These are phyloP conservation scores for Rotaria magnacalcarata DNA, from an alignment of 2,888 invertebrate genomes.

Conservation along the genomic window DNA sequence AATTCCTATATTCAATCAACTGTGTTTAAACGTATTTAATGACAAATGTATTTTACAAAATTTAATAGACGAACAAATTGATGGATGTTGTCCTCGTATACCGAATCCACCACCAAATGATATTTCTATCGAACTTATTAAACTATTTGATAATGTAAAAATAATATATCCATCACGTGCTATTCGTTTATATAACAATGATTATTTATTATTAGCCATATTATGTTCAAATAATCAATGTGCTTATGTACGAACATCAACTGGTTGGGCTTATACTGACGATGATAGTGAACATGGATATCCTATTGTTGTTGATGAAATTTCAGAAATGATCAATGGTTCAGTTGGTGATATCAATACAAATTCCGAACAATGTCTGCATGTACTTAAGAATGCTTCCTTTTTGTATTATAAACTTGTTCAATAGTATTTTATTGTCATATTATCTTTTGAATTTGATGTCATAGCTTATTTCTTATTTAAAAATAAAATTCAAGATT, in stretches of 20 bases:
- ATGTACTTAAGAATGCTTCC: neutral
- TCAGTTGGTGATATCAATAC: neutral
- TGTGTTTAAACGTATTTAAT: neutral
- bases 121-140: neutral
- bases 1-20: neutral
- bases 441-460: neutral
- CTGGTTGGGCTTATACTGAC: neutral
- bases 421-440: neutral
- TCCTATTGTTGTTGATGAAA: neutral
- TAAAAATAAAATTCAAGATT: no score
- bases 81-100: neutral
- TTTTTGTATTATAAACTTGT: constrained; percentile 18
- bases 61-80: neutral
- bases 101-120: neutral
- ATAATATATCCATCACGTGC: neutral
- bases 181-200: neutral
- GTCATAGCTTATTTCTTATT: neutral
- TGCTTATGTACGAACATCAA: neutral
- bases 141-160: neutral
- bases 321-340: neutral
- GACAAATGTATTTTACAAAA: neutral
- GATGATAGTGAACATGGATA: neutral
- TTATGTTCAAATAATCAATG: constrained; percentile 4
- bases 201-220: neutral
- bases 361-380: neutral